Evolutionary conservation across 1,140 invertebrate genomes (phyloP).

Genomic region (Parapsyche elsis): DNA sequence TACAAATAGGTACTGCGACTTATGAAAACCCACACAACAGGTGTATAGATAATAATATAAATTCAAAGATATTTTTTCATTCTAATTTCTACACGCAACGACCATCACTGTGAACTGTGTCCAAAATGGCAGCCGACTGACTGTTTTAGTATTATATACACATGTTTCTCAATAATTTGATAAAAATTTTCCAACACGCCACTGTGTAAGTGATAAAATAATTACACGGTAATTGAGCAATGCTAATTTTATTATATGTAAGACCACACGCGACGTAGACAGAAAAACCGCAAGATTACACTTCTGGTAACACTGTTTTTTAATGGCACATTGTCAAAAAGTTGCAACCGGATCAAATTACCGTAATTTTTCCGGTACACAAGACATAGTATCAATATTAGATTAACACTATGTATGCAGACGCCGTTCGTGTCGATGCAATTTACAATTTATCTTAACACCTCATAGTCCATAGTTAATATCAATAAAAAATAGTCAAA

Average conservation of each 20-base stretch:
- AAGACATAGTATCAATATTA: conserved; percentile 10
- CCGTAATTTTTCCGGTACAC: background rate
- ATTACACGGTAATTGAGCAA: conserved; percentile 32
- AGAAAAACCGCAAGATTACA: too few relatives aligned
- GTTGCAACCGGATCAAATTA: background rate
- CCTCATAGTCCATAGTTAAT: background rate
- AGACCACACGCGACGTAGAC: conserved; percentile 13
- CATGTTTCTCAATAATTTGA: background rate
- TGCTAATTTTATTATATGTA: conserved; percentile 11
- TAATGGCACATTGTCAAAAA: background rate
- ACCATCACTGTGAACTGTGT: background rate
- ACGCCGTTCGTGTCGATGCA: conserved; percentile 14
- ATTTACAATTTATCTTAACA: conserved; percentile 20
- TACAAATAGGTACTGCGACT: conserved; percentile 9
- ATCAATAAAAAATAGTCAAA: too few relatives aligned
- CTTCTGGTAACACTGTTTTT: too few relatives aligned
- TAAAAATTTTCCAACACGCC: conserved; percentile 10
- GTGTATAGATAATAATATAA: background rate
- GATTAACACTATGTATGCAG: background rate
- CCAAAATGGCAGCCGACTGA: background rate
- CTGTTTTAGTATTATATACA: background rate
- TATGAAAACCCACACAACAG: background rate
- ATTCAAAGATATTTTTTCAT: background rate
- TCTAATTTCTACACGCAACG: background rate
- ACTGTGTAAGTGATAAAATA: conserved; percentile 21